Conservation (phyloP, 2,797 vertebrate species). For the Dallia pectoralis region DNA sequence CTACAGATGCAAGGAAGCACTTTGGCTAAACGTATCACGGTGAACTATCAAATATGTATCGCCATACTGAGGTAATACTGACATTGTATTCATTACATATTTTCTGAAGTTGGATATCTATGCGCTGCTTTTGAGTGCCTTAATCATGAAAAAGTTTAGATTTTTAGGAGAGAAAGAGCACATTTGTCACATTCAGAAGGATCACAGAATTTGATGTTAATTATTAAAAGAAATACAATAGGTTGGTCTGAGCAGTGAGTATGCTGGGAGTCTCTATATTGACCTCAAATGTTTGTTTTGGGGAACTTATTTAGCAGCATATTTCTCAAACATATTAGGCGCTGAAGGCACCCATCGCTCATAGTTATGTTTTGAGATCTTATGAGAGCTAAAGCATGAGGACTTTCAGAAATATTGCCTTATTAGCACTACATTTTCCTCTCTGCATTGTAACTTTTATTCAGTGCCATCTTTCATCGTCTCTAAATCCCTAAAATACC, state of each 20-base stretch:
- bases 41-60: conserved; percentile 35
- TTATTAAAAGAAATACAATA: conserved; percentile 49
- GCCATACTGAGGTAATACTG: conserved; percentile 48
- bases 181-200: conserved; percentile 39
- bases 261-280: conserved; percentile 19
- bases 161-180: conserved; percentile 25
- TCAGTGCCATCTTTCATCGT: background rate
- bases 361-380: background rate
- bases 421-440: background rate
- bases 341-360: conserved; percentile 25
- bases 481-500: background rate
- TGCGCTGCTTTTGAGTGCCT: conserved; percentile 22
- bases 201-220: conserved; percentile 46
- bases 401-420: conserved; percentile 7
- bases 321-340: conserved; percentile 59
- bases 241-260: conserved; percentile 36
- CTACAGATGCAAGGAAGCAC: background rate
- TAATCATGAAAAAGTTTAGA: conserved; percentile 35
- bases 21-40: background rate
- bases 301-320: conserved; percentile 37
- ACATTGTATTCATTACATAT: conserved; percentile 59
- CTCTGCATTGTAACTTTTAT: background rate
- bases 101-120: conserved; percentile 38
- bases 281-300: conserved; percentile 38
- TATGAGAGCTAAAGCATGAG: conserved; percentile 13